Base-by-base conservation (phyloP, 2,113 vertebrate species). In the Seriola dumerili region DNA sequence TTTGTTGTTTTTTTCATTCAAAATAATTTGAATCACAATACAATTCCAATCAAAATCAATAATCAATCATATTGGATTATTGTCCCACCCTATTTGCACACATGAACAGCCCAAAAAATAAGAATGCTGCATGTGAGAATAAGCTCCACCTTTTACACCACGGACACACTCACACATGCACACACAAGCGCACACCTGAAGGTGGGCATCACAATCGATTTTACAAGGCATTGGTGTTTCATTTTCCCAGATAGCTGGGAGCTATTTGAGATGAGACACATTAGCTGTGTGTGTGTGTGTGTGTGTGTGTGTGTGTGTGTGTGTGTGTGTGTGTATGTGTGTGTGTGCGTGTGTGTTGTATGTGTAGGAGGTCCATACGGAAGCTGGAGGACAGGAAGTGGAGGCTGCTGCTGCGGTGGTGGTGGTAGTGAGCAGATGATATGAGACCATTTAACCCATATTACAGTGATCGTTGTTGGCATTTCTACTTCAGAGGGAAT, bases 191-290 rank as follows among this genome's bases (percentile, higher is more conserved):
- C 38, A 34, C 69, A 80, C 34, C 48, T 54, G 21, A 72, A 38
- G 34, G 8, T 66, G 25, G 34, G 59, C 63, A 42, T 78, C 59
- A 62, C 19, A 82, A 76, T 76, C 5, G 2, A 80, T 68, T 76
- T 63, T 10, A 62, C 25, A 71, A 68, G 70, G 14, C 62, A 69
- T 70, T 77, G 46, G 44, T 70, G 61, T 80, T 57, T 84, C 21
- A 58, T 88, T 75, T 67, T 61, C 48, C 25, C 44, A 36, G 66
- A 88, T 71, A 13, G 69, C 70, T 72, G 0, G 9, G 17, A 80
- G 73, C 72, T 42, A 67, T 73, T 72, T 69, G 58, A 73, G 42
- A 78, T 58, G 48, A 78, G 55, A 29, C 68, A 32, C 48, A 78
- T 78, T 76, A 83, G 57, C 54, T 10, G 1, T 38, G 46, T 52